Evolutionary conservation across 2,888 invertebrate species (phyloP).

Genomic region (Thymelicus acteon): DNA sequence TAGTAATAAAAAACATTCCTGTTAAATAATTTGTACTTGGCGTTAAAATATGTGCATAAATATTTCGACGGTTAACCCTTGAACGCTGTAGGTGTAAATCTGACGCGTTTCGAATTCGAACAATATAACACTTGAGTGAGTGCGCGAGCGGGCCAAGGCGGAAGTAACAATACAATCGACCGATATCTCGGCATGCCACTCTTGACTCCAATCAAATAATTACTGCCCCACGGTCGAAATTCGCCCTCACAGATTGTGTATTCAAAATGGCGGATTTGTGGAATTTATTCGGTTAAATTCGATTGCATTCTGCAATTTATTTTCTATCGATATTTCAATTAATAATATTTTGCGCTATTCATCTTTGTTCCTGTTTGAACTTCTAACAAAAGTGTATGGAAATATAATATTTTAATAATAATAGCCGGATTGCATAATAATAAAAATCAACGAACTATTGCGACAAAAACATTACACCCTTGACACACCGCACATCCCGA

Average conservation of each 20-base stretch:
- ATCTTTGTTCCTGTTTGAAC: neutral
- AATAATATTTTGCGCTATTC: too few species aligned
- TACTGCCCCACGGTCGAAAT: slow-evolving; percentile 81
- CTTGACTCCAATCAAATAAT: slow-evolving; percentile 84
- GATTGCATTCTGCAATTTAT: neutral
- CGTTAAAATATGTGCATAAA: slow-evolving; percentile 42
- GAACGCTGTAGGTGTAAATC: slow-evolving; percentile 74
- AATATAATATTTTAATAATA: slow-evolving; percentile 35
- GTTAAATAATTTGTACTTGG: slow-evolving; percentile 16
- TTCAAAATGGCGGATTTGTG: slow-evolving; percentile 77
- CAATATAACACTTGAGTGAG: slow-evolving; percentile 65
- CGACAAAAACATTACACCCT: slow-evolving; percentile 82
- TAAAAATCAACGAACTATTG: slow-evolving; percentile 61
- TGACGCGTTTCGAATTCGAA: slow-evolving; percentile 64
- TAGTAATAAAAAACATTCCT: slow-evolving; percentile 27
- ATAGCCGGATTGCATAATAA: slow-evolving; percentile 45
- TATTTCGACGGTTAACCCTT: slow-evolving; percentile 72
- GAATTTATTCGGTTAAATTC: slow-evolving; percentile 17
- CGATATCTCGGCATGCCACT: slow-evolving; percentile 79
- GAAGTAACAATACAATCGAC: slow-evolving; percentile 66
- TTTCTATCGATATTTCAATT: too few species aligned
- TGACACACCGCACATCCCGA: slow-evolving; percentile 82
- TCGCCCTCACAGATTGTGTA: slow-evolving; percentile 73
- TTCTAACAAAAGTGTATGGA: slow-evolving; percentile 7
- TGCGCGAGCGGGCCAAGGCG: slow-evolving; percentile 60